phyloP scores from a whole-genome alignment of 2,113 vertebrate genomes.

The Chlorocebus sabaeus region DNA sequence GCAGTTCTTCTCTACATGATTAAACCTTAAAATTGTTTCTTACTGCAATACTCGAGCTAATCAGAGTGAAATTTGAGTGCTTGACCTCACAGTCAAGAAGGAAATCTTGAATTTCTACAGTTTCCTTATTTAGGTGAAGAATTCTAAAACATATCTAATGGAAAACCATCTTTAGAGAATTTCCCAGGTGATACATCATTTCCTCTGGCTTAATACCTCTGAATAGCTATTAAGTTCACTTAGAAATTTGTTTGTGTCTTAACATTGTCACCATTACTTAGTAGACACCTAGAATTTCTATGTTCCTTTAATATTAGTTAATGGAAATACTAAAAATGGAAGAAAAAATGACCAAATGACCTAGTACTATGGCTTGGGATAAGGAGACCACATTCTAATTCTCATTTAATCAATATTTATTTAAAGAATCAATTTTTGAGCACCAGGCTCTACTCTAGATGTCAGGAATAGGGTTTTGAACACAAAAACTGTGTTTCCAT shows the following conservation, averaged over 20 bases:
- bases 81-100: background rate
- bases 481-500: background rate
- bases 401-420: background rate
- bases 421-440: background rate
- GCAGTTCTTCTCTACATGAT: background rate
- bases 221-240: background rate
- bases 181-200: background rate
- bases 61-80: background rate
- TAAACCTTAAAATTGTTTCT: background rate
- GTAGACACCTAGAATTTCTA: background rate
- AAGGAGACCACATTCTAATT: background rate
- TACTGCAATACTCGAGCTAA: background rate
- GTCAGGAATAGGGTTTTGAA: background rate
- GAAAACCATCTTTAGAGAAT: background rate
- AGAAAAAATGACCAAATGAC: background rate
- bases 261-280: background rate
- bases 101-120: slow-evolving; percentile 36
- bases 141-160: background rate
- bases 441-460: background rate
- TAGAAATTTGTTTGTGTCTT: background rate
- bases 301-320: background rate
- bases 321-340: background rate
- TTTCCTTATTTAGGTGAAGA: slow-evolving; percentile 15
- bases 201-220: slow-evolving; percentile 9
- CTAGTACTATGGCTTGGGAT: background rate